phyloP scores from a whole-genome alignment of 2,113 vertebrate genomes.

The Centropus unirufus region DNA sequence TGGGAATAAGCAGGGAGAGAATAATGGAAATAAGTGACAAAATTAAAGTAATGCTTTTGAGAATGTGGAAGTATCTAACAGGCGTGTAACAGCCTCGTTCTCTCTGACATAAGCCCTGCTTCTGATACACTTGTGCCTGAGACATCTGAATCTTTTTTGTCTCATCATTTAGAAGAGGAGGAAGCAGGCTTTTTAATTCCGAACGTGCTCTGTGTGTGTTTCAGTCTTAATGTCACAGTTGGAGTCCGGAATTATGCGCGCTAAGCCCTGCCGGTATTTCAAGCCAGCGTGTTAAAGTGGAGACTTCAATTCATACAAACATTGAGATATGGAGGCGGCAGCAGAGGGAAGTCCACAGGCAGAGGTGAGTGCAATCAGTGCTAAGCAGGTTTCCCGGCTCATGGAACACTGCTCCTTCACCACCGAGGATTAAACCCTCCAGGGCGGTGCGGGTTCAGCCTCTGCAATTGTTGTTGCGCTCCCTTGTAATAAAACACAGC shows the following conservation, averaged over 20 bases:
- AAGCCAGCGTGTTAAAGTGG: neutral
- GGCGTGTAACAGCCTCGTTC: slow-evolving; percentile 1
- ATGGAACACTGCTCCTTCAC: neutral
- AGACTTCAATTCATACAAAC: slow-evolving; percentile 10
- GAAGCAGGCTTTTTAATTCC: neutral
- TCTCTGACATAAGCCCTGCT: neutral
- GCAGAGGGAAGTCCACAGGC: neutral
- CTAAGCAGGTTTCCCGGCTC: neutral
- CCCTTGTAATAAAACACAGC: fast-evolving
- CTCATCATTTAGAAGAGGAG: neutral
- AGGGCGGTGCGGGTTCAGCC: fast-evolving
- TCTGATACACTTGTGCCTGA: neutral
- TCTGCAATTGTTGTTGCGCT: neutral
- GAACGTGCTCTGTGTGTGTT: neutral
- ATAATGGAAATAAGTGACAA: slow-evolving; percentile 68
- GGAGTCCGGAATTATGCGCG: neutral
- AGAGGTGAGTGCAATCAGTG: neutral
- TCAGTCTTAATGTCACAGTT: neutral
- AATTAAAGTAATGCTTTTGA: slow-evolving; percentile 53
- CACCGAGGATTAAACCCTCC: neutral
- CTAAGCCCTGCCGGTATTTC: slow-evolving; percentile 22
- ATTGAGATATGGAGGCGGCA: neutral
- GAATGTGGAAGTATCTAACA: slow-evolving; percentile 31
- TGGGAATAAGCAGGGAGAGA: slow-evolving; percentile 63
- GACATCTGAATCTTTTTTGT: neutral